Base-by-base conservation (phyloP, 1,140 invertebrate genomes). In the Ceratoteleas bidentatus region DNA sequence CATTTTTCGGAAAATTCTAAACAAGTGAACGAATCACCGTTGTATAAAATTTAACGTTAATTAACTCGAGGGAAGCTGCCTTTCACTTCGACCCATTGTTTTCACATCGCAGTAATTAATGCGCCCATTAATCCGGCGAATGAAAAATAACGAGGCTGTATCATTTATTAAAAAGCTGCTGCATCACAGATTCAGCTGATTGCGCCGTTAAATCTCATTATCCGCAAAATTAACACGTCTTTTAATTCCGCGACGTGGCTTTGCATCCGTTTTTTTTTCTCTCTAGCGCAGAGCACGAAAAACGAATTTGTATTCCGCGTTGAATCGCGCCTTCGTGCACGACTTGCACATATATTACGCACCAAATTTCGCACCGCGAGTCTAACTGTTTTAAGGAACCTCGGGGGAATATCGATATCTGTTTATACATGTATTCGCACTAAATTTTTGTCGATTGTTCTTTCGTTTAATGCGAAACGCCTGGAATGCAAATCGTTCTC, bases 371-470 rank as follows among this genome's bases (percentile, higher is more conserved):
- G 16, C 24, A 32, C 62, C 3, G 38, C 40, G 34, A 65, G 62
- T 65, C 62, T 65, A 65, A 65, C 62, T 65, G 62, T 54, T 54
- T 65, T 62, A 65, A 65, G 33, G 49, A 54, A 65, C 62, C 53
- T 54, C 13, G 49, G 2, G 54, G 15, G 62, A 65, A 65, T 65
- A 65, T 65, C 45, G 62, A 65, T 54, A 65, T 8, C 33, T 62
- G 32, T 62, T 62, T 50, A 49, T 50, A n/a, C 14, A 58, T 58
- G 36, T 14, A 43, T 58, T 14, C 11, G 15, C 14, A 40, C 38
- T 8, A 34, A 40, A 11, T 45, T 62, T 62, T 62, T 50, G n/a
- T 14, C 13, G 32, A 40, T 40, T 40, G 38, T 40, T 40, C 38
- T 40, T 50, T 62, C 45, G 60, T 50, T 62, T 50, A 14, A 62